Percentiles rank a stretch among this genome's conserved stretches.
These are phyloP conservation scores for Naja naja DNA, from an alignment of 2,113 vertebrate genomes.

Conservation along the genomic window DNA sequence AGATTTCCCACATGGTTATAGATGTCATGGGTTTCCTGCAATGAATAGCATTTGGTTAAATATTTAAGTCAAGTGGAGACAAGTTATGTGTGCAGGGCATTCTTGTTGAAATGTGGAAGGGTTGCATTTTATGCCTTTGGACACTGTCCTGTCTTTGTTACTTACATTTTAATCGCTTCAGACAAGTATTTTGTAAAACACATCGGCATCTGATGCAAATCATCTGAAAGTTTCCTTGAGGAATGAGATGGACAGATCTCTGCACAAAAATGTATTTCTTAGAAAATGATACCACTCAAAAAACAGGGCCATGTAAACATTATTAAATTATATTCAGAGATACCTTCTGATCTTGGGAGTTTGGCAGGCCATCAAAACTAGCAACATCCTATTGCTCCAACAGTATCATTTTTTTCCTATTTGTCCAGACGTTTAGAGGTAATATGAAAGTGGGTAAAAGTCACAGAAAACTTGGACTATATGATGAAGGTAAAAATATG, in stretches of 20 bases:
- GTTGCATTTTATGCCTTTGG: slow-evolving; percentile 46
- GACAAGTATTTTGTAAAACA: slow-evolving; percentile 23
- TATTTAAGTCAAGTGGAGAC: slow-evolving; percentile 63
- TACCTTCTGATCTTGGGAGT: not conserved
- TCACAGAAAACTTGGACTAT: not conserved
- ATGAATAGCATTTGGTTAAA: slow-evolving; percentile 61
- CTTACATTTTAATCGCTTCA: slow-evolving; percentile 44
- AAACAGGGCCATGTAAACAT: not conserved
- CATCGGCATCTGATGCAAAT: not conserved
- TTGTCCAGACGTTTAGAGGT: not conserved
- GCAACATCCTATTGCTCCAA: not conserved
- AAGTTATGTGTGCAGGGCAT: slow-evolving; percentile 53
- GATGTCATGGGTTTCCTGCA: slow-evolving; percentile 63
- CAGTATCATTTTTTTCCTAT: not conserved
- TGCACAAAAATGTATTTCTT: not conserved
- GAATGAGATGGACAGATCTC: not conserved
- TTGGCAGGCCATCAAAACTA: not conserved
- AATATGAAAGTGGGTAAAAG: not conserved
- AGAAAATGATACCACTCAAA: not conserved
- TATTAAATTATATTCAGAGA: not conserved
- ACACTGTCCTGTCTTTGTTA: slow-evolving; percentile 18
- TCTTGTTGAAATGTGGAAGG: slow-evolving; percentile 50
- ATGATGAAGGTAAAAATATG: not conserved
- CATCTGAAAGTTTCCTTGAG: slow-evolving; percentile 21
- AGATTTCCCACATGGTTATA: slow-evolving; percentile 67